Evolutionary conservation across 2,797 vertebrate species (phyloP), one percentile per base, ranked within the genome.

Genomic region (Emys orbicularis): DNA sequence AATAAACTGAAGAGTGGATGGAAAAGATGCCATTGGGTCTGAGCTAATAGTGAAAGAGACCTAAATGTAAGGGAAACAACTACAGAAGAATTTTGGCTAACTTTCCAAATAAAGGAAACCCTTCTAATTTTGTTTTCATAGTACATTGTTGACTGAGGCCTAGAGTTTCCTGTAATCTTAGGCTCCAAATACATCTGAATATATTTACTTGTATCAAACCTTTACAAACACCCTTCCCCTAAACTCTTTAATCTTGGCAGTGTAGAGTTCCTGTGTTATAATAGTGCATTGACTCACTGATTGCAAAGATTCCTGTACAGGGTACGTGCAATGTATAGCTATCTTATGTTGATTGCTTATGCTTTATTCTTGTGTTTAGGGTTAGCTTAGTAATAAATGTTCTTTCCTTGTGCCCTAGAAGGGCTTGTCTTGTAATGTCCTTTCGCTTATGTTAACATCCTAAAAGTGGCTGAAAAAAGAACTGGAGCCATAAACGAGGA

Each of bases 21-120:
- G 94, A 96, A 96, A 95, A 94, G 93, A 97, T 96, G 96, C 95
- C 94, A 90, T 92, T 95, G 88, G 88, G 90, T 82, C 95, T 96
- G 95, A 97, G 95, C 92, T 97, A 95, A 96, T 96, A 92, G 84
- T 85, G 87, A 83, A 50, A 95, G 82, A 96, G 72, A 89, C 79
- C 86, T 86, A 96, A 93, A 87, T n/a, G n/a, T 90, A 93, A 92
- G 95, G 85, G 89, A 95, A 96, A 95, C 89, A 93, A 96, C 92
- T 83, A 68, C 61, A 87, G 90, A 94, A 91, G 92, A 96, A 80
- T 93, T 89, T 93, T 96, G 92, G 65, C 87, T 84, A 29, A 93
- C 89, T 94, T 86, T 86, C 88, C 92, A 93, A 91, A 89, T 52
- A 13, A 87, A 94, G 61, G 87, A 72, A 82, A 92, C 53, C 61